These are phyloP conservation scores for Sciurus vulgaris DNA, from an alignment of 2,797 vertebrate genomes.

Conservation along the genomic window DNA sequence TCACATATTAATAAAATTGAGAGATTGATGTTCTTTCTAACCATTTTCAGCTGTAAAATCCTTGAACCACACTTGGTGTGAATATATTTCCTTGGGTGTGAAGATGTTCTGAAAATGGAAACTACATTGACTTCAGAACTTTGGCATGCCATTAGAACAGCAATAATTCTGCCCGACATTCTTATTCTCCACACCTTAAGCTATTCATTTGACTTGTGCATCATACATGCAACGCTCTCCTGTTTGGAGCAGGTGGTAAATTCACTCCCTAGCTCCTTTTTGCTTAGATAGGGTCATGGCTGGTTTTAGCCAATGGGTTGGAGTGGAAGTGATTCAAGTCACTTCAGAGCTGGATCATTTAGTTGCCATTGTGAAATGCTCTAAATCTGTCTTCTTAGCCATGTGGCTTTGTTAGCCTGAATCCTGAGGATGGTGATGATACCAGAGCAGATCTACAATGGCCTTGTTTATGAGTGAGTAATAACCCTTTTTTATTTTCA, in stretches of 20 bases:
- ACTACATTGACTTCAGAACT: not conserved
- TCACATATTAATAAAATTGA: not conserved
- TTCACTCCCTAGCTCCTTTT: not conserved
- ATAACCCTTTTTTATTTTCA: slow-evolving; percentile 39
- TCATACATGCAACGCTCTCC: not conserved
- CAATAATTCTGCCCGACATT: not conserved
- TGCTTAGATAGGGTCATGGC: not conserved
- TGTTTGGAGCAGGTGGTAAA: not conserved
- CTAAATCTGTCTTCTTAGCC: not conserved
- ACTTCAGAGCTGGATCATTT: not conserved
- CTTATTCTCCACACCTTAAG: not conserved
- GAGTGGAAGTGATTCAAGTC: not conserved
- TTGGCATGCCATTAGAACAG: slow-evolving; percentile 34
- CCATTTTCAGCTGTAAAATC: slow-evolving; percentile 30
- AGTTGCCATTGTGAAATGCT: not conserved
- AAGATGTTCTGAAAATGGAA: slow-evolving; percentile 42
- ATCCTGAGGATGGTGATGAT: not conserved
- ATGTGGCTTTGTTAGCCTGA: not conserved
- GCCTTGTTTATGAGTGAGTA: not conserved
- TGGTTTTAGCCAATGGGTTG: not conserved
- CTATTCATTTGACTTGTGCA: not conserved
- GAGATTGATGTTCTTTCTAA: slow-evolving; percentile 28
- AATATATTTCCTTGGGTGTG: not conserved
- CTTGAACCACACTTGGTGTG: not conserved
- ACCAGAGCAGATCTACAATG: not conserved